Base-by-base conservation (phyloP, 2,113 vertebrate species). In the Lichenostomus cassidix region DNA sequence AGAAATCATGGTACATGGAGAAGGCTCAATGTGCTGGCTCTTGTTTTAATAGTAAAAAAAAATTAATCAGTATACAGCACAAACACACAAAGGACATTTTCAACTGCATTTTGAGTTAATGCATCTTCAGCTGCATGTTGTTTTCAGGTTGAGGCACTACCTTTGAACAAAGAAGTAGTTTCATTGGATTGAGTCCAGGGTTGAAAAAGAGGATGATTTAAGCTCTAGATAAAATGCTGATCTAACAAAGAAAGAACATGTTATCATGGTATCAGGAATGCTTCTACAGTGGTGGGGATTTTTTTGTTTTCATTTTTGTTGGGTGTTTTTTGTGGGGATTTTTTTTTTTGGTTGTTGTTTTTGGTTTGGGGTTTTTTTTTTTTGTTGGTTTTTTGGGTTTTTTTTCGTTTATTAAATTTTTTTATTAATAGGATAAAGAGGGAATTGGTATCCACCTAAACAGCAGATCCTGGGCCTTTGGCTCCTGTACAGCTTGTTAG, bases 111-210 rank as follows among this genome's bases (percentile, higher is more conserved):
- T 92, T 50, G 19, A 65, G 59, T 58, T 92, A 83, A 67, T 39
- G 55, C 21, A 65, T 17, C 27, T 71, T 76, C 58, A 90, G 75
- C 75, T 55, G 13, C 41, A 19, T 20, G 16, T 24, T 74, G 47
- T 70, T 24, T 60, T 91, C 86, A 83, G 56, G 15, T 5, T 91
- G n/a, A 69, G 56, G 25, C 47, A 39, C 39, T 94, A 24, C 27
- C 42, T 92, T 63, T 93, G 39, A 87, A 78, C 29, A 93, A 92
- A 92, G 23, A 85, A 92, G 82, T 87, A 58, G 65, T 47, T 90
- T 91, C 1, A 0, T 46, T 95, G 86, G 73, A 94, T 44, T 41
- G 27, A 86, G 19, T 63, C 69, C 64, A 20, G 18, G 22, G 11
- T 29, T 81, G 64, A 78, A 90, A 93, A 86, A 10, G 19, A 74